Evolutionary conservation across 1,140 invertebrate species (phyloP).

Genomic region (Akabosia matsudoensis): DNA sequence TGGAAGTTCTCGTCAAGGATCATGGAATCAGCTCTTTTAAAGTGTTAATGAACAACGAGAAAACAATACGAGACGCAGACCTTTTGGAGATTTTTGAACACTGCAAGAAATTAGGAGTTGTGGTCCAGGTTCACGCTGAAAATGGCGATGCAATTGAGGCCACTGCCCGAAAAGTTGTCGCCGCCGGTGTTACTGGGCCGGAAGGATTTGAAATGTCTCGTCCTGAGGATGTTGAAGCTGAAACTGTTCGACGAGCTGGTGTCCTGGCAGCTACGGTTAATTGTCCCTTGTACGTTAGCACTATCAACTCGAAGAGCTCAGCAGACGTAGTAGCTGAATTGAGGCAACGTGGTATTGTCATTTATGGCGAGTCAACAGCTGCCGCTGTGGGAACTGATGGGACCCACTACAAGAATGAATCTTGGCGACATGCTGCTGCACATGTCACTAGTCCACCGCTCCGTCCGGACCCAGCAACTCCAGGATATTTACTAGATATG

Average conservation of each 20-base stretch:
- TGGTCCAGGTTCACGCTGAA: conserved; percentile 95
- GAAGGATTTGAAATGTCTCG: conserved; percentile 93
- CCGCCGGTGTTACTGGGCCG: conserved; percentile 83
- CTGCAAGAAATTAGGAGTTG: conserved; percentile 74
- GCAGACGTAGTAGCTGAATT: conserved; percentile 72
- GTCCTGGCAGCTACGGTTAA: conserved; percentile 87
- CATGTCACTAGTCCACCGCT: conserved; percentile 90
- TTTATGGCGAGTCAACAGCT: conserved; percentile 90
- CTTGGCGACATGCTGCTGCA: conserved; percentile 83
- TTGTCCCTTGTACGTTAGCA: conserved; percentile 90
- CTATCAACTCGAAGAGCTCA: conserved; percentile 92
- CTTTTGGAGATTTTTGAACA: conserved; percentile 78
- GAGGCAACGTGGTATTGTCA: conserved; percentile 65
- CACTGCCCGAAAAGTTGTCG: conserved; percentile 79
- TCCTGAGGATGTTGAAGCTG: conserved; percentile 96
- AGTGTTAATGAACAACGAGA: conserved; percentile 90
- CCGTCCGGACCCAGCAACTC: conserved; percentile 72
- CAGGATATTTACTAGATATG: conserved; percentile 65
- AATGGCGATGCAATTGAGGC: conserved; percentile 89
- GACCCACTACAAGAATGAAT: conserved; percentile 68
- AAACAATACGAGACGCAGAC: conserved; percentile 88
- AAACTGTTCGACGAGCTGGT: conserved; percentile 94
- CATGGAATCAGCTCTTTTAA: conserved; percentile 97
- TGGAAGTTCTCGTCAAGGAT: conserved; percentile 71
- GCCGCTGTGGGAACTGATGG: conserved; percentile 81